Evolutionary conservation across 2,113 vertebrate genomes (phyloP).

Genomic region (Kobus ellipsiprymnus): DNA sequence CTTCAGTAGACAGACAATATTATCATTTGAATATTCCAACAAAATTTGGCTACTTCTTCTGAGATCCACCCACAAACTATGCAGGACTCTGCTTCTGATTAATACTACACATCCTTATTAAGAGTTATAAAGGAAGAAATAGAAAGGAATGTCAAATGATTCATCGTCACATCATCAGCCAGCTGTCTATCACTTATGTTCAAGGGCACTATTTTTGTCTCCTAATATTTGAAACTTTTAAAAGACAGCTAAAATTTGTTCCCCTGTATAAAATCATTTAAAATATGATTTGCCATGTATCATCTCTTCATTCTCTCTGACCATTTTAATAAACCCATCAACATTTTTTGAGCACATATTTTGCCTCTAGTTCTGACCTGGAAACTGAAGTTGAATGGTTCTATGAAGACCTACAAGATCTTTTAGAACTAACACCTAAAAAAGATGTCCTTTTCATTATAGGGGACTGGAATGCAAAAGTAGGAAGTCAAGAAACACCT

Average conservation of each 20-base stretch:
- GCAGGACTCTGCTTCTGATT: conserved; percentile 14
- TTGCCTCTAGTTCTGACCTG: neutral
- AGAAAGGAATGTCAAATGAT: conserved; percentile 51
- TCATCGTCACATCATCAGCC: conserved; percentile 52
- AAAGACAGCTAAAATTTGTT: conserved; percentile 26
- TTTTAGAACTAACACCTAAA: no score
- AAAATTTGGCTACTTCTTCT: neutral
- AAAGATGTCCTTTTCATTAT: no score
- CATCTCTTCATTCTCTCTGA: neutral
- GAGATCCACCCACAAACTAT: neutral
- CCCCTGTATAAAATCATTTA: neutral
- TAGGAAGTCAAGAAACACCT: no score
- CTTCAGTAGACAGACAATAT: neutral
- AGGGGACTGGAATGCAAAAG: no score
- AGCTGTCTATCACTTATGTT: conserved; percentile 58
- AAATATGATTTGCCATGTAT: neutral
- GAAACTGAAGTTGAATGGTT: neutral
- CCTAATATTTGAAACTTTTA: conserved; percentile 45
- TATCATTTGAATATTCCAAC: neutral
- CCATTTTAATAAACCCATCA: neutral
- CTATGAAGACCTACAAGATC: no score
- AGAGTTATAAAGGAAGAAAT: conserved; percentile 19
- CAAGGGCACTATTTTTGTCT: conserved; percentile 54
- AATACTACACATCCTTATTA: conserved; percentile 25
- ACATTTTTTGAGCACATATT: neutral